A percentile compares a stretch with the other conserved stretches of the same genome.
Evolutionary conservation across 2,797 vertebrate species (phyloP).

Genomic region (Falco biarmicus): DNA sequence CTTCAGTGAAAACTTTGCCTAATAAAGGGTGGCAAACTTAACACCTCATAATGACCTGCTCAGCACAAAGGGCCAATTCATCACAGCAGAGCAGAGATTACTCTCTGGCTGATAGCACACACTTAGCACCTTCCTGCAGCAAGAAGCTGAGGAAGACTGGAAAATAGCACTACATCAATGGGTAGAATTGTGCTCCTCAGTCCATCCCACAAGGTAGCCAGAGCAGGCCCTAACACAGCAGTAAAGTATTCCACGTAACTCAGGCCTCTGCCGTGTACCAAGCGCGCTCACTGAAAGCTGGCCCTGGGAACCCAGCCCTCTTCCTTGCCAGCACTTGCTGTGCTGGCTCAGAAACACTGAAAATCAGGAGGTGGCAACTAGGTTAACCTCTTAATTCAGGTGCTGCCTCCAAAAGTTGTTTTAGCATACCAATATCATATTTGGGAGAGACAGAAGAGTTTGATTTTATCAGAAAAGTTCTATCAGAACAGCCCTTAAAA

Average conservation of each 20-base stretch:
- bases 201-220: neutral
- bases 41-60: neutral
- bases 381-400: neutral
- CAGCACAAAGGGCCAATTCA: neutral
- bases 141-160: neutral
- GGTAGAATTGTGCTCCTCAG: neutral
- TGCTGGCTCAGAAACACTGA: neutral
- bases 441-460: neutral
- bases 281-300: rapidly evolving
- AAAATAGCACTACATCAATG: neutral
- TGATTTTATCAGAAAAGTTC: neutral
- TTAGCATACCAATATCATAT: neutral
- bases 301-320: neutral
- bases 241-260: neutral
- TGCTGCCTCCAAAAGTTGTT: neutral
- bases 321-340: neutral
- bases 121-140: too few relatives aligned
- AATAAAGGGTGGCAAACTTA: neutral
- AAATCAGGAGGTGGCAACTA: neutral
- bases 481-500: neutral
- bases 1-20: neutral
- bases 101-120: neutral
- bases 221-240: neutral
- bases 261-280: neutral
- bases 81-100: neutral